A percentile compares a stretch with the other conserved stretches of the same genome.
phyloP scores from a whole-genome alignment of 2,113 vertebrate species.

The Crotophaga sulcirostris region DNA sequence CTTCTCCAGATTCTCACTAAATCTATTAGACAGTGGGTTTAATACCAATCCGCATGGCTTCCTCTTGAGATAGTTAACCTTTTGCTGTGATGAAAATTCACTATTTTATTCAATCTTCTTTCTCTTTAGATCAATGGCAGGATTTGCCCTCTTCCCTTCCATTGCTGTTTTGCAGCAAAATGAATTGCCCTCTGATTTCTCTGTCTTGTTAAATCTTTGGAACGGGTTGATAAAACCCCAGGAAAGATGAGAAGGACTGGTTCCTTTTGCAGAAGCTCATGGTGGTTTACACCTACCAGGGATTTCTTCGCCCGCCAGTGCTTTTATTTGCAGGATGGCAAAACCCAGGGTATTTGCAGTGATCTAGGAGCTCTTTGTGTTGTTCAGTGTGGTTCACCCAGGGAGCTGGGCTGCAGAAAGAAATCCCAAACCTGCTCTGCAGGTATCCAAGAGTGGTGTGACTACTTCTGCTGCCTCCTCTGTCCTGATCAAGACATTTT shows the following conservation, averaged over 20 bases:
- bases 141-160: conserved; percentile 22
- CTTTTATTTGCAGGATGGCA: background rate
- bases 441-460: background rate
- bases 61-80: conserved; percentile 16
- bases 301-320: background rate
- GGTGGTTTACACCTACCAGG: background rate
- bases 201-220: background rate
- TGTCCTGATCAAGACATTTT: background rate
- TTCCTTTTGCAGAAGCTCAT: background rate
- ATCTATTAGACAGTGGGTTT: background rate
- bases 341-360: background rate
- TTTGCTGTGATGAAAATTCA: conserved; percentile 2
- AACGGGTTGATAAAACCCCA: background rate
- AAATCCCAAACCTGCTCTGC: background rate
- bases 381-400: background rate
- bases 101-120: background rate
- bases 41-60: background rate
- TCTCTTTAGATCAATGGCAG: background rate
- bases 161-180: background rate
- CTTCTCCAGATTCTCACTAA: background rate
- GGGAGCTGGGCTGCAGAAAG: background rate
- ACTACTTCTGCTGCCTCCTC: background rate
- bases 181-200: background rate
- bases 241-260: background rate
- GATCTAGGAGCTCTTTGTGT: background rate